These are phyloP conservation scores for Bubo scandiacus DNA, from an alignment of 2,113 vertebrate species.

Conservation along the genomic window DNA sequence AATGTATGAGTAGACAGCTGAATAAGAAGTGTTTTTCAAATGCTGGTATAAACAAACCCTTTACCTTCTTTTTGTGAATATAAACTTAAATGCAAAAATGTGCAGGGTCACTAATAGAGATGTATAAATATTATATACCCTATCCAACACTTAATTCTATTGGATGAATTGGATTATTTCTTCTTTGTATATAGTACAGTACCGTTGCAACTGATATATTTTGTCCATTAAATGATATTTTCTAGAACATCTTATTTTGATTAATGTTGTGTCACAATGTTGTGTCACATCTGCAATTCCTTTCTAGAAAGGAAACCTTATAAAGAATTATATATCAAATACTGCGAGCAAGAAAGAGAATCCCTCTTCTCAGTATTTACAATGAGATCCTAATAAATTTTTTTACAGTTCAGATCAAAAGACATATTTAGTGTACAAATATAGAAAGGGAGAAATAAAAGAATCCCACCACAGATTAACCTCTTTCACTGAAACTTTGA, in stretches of 20 bases:
- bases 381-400: background rate
- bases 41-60: background rate
- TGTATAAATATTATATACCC: background rate
- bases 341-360: background rate
- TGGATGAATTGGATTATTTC: background rate
- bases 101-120: background rate
- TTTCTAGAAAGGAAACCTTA: background rate
- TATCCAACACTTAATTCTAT: background rate
- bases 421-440: background rate
- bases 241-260: background rate
- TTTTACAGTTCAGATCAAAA: background rate
- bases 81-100: background rate
- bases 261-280: background rate
- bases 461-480: background rate
- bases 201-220: background rate
- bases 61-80: background rate
- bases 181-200: background rate
- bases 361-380: background rate
- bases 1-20: background rate
- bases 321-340: background rate
- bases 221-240: background rate
- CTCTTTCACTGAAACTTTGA: background rate
- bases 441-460: background rate
- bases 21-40: background rate
- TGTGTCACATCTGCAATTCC: background rate